Conservation (phyloP, 92 coral and sea anemone genomes). For the Zoanthus sociatus region DNA sequence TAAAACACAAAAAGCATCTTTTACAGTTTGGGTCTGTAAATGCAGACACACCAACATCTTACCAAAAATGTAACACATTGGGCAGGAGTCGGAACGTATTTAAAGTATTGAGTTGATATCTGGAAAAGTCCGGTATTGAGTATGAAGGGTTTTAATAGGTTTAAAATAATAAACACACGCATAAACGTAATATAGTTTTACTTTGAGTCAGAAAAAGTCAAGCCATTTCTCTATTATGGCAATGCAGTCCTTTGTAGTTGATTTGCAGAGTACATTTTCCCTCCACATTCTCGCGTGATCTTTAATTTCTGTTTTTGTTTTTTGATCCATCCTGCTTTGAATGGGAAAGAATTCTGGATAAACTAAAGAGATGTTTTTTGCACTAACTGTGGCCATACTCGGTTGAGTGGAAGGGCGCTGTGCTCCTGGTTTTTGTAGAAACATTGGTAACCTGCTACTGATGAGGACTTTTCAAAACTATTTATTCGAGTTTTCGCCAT, state of each 20-base stretch:
- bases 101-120: too few relatives aligned
- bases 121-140: too few relatives aligned
- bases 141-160: too few relatives aligned
- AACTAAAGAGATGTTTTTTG: neutral
- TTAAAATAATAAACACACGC: too few relatives aligned
- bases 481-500: neutral
- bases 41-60: too few relatives aligned
- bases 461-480: neutral
- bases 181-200: too few relatives aligned
- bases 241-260: neutral
- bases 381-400: neutral
- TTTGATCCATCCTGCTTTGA: neutral
- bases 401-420: neutral
- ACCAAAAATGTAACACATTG: too few relatives aligned
- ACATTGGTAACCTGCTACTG: neutral
- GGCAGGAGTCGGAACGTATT: too few relatives aligned
- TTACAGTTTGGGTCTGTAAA: too few relatives aligned
- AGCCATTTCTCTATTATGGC: neutral
- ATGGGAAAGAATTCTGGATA: neutral
- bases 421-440: neutral
- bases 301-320: neutral
- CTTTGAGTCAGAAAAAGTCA: neutral
- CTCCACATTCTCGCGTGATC: neutral
- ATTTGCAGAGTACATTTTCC: neutral
- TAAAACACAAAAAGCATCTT: too few relatives aligned